These are phyloP conservation scores for Laticauda colubrina DNA, from an alignment of 2,113 vertebrate species.

Conservation along the genomic window DNA sequence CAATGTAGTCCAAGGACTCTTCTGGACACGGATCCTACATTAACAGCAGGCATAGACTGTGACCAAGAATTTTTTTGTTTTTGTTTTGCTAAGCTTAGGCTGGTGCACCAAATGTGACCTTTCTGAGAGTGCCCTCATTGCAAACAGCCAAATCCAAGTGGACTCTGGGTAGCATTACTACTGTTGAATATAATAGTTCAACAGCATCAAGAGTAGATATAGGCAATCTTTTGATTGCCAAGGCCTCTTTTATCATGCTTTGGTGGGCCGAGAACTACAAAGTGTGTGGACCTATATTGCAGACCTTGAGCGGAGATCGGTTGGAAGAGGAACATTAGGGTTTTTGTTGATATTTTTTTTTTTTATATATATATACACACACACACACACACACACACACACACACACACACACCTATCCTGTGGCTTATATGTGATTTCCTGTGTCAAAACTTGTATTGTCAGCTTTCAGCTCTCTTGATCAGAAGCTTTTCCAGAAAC, in stretches of 20 bases:
- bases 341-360: neutral
- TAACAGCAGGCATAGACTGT: neutral
- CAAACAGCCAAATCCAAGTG: neutral
- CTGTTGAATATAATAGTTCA: neutral
- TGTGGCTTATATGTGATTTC: neutral
- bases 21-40: neutral
- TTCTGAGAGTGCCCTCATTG: neutral
- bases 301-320: neutral
- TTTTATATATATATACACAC: neutral
- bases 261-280: neutral
- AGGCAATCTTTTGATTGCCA: neutral
- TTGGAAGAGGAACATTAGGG: neutral
- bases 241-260: neutral
- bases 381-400: no score
- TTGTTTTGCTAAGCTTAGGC: neutral
- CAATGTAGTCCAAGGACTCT: neutral
- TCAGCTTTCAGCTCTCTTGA: neutral
- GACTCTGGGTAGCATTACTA: neutral
- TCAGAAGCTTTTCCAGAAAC: neutral
- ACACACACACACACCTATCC: no score
- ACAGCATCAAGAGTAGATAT: neutral
- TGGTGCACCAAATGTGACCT: neutral
- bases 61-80: neutral
- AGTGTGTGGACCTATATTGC: neutral
- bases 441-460: neutral